These are phyloP conservation scores for Zaprionus ornatus DNA, from an alignment of 1,140 invertebrate species.

Conservation along the genomic window DNA sequence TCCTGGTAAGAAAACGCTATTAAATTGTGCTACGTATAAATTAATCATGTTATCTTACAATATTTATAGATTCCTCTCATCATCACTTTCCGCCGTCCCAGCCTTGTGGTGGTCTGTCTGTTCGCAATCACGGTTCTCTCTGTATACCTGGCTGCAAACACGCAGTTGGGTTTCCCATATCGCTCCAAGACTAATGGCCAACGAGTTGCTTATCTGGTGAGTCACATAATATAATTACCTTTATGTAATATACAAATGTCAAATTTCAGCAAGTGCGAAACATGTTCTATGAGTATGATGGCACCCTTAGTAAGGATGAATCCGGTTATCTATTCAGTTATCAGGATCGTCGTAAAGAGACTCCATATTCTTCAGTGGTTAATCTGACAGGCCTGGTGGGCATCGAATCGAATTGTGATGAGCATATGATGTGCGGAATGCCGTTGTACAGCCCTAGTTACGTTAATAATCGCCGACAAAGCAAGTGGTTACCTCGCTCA, in stretches of 20 bases:
- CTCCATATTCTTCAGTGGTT: conserved; percentile 84
- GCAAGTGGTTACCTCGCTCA: conserved; percentile 52
- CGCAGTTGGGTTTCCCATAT: conserved; percentile 91
- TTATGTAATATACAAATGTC: neutral
- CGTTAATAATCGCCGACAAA: conserved; percentile 35
- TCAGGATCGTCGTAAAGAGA: conserved; percentile 88
- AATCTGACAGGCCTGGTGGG: conserved; percentile 85
- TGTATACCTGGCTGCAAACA: conserved; percentile 86
- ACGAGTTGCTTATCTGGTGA: conserved; percentile 88
- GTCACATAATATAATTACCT: conserved; percentile 17
- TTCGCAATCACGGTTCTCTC: conserved; percentile 84
- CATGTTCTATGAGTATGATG: conserved; percentile 86
- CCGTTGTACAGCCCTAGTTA: conserved; percentile 88
- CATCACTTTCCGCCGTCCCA: conserved; percentile 68
- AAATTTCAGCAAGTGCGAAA: conserved; percentile 86
- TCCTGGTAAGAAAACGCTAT: conserved; percentile 46
- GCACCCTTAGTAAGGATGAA: conserved; percentile 85
- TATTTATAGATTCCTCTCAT: conserved; percentile 61
- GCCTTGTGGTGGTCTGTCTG: conserved; percentile 51
- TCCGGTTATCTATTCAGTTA: conserved; percentile 90
- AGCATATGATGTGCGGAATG: conserved; percentile 89
- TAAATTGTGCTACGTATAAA: neutral
- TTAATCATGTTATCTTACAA: neutral
- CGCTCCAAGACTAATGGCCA: conserved; percentile 88
- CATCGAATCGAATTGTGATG: conserved; percentile 86